Base-by-base conservation (phyloP, 1,140 invertebrate genomes). In the Scaptomyza pallida region DNA sequence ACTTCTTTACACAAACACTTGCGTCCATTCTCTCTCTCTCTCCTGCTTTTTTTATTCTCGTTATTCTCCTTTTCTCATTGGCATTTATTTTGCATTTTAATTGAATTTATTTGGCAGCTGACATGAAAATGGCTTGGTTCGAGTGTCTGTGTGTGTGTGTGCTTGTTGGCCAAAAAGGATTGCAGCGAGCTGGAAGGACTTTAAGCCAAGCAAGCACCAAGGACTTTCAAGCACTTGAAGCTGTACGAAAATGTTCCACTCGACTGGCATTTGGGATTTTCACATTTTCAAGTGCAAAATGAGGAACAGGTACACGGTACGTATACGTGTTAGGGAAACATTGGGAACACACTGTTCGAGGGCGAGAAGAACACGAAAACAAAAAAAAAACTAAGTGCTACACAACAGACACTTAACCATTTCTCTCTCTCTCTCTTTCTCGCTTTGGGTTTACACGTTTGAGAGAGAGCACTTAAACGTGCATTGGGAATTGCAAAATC, bases 11-110 rank as follows among this genome's bases (percentile, higher is more conserved):
- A 44, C 15, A 44, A 35, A 23, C 51, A 55, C 52, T 55, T 55
- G 41, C 19, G n/a, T 45, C 19, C 5, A 30, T 40, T 17, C 23
- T 30, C 4, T 26, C 23, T 26, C 23, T 26, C 23, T 26, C 1
- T 26, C 0, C 6, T 30, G 26, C 26, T 30, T 9, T 30, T 30
- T 30, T 30, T 30, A 30, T 6, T 9, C 23, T 17, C 23, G 3
- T 43, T 44, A 12, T 47, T 12, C 35, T 50, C 17, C 16, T 2
- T 40, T 17, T 10, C 47, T 72, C 52, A 51, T 78, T 70, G 73
- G 60, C 72, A 72, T 81, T 81, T 81, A 73, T 78, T 82, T 82
- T 82, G 78, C 74, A 82, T 82, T 82, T 82, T 82, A 82, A 82
- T 78, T 82, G 78, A 82, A 81, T 74, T 81, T 67, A 81, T 78